These are phyloP conservation scores for Odontesthes bonariensis DNA, from an alignment of 2,113 vertebrate genomes.

Conservation along the genomic window DNA sequence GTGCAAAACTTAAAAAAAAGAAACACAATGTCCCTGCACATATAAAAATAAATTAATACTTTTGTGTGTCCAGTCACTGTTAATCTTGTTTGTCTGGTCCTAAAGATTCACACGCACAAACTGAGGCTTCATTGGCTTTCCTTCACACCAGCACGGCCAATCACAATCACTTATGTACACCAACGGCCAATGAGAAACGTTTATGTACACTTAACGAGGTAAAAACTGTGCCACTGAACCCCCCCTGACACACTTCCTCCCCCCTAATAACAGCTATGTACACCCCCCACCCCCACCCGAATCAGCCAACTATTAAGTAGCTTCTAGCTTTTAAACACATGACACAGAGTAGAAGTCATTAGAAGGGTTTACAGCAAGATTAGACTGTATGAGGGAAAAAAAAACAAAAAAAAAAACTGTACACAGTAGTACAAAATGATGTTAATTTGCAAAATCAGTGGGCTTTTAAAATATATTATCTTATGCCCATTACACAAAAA, in stretches of 20 bases:
- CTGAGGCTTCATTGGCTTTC: conserved; percentile 77
- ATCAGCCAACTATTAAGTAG: conserved; percentile 62
- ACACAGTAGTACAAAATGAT: conserved; percentile 80
- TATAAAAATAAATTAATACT: conserved; percentile 85
- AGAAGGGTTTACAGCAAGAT: conserved; percentile 74
- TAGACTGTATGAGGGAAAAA: conserved; percentile 41
- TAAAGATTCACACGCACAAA: conserved; percentile 74
- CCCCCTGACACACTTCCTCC: conserved; percentile 36
- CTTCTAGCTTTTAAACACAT: conserved; percentile 62
- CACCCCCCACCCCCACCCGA: conserved; percentile 42
- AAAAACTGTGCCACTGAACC: conserved; percentile 69
- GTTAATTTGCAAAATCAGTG: conserved; percentile 63
- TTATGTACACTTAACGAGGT: conserved; percentile 79
- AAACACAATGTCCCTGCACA: conserved; percentile 80
- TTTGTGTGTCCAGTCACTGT: conserved; percentile 80
- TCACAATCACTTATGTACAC: conserved; percentile 79
- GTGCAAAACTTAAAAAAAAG: conserved; percentile 73
- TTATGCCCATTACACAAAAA: conserved; percentile 66
- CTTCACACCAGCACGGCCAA: conserved; percentile 72
- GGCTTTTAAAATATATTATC: conserved; percentile 75
- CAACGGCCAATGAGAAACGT: conserved; percentile 71
- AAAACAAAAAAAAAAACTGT: conserved; percentile 60
- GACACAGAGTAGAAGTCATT: conserved; percentile 61
- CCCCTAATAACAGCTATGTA: conserved; percentile 66
- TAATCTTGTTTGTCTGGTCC: conserved; percentile 66